Base-by-base conservation (phyloP, 2,888 invertebrate genomes). In the Himalopsyche kuldschensis region DNA sequence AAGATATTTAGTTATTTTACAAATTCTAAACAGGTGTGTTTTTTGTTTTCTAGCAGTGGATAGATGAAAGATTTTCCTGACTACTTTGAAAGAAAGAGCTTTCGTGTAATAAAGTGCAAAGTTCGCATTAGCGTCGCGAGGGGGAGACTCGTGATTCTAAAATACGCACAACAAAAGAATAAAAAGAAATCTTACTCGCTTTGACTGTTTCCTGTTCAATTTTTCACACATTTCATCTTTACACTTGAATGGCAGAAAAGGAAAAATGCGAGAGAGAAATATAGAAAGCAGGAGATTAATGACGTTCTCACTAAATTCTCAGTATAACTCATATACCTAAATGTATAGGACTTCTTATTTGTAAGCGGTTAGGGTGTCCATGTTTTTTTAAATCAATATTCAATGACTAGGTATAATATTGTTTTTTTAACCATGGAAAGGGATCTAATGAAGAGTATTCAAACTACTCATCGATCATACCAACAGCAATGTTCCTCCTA, bases 121-220 rank as follows among this genome's bases (percentile, higher is more conserved):
- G 75, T 30, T 32, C 75, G 32, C 75, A 30, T 31, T 75, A 75
- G 31, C 32, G 20, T 31, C 31, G n/a, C 3, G 75, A 11, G 17
- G 75, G 75, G 41, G 31, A 30, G 75, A 4, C 11, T 31, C 75
- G 32, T 75, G 75, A 75, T 75, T 75, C 27, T 31, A 75, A 32
- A 75, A 75, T 31, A 32, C 75, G 32, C 75, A 35, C 41, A 55
- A 79, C 48, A 79, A 55, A 48, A 31, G 55, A 79, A 55, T 48
- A 55, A 79, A 79, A 55, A 30, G 55, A 47, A 76, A 75, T 76
- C 48, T 75, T 48, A 76, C 76, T 76, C 81, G 32, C 81, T 81
- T 81, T 81, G 81, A 81, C 81, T 47, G 31, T 63, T 17, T 27
- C 75, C 81, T 46, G 30, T 81, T 76, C 81, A 81, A 81, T 81